phyloP scores from a whole-genome alignment of 2,797 vertebrate species.

The Myotis daubentonii region DNA sequence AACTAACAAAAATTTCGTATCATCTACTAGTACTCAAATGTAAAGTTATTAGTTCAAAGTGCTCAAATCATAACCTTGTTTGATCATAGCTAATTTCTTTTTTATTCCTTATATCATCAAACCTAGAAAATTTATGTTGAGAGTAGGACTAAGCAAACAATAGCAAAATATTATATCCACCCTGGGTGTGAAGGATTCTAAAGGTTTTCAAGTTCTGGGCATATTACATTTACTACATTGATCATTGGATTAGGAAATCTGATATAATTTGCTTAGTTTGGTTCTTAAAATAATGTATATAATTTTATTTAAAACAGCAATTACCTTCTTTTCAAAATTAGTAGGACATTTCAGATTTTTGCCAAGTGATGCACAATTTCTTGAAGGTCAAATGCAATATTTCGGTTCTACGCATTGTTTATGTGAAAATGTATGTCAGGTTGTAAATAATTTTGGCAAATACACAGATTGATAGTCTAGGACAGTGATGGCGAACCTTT shows the following conservation, averaged over 20 bases:
- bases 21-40: slow-evolving; percentile 55
- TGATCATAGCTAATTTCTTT: slow-evolving; percentile 33
- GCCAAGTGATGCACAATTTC: neutral
- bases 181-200: neutral
- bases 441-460: slow-evolving; percentile 20
- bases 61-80: neutral
- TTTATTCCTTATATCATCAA: slow-evolving; percentile 30
- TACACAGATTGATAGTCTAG: neutral
- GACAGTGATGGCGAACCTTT: neutral
- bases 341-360: slow-evolving; percentile 41
- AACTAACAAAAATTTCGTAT: slow-evolving; percentile 43
- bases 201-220: neutral
- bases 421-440: slow-evolving; percentile 22
- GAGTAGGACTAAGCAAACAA: slow-evolving; percentile 27
- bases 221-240: neutral
- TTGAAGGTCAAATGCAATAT: neutral
- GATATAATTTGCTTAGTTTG: slow-evolving; percentile 44
- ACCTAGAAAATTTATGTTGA: slow-evolving; percentile 39
- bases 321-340: slow-evolving; percentile 39
- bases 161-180: neutral
- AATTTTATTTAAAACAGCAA: slow-evolving; percentile 53
- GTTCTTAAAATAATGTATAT: slow-evolving; percentile 25
- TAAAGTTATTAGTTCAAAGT: neutral
- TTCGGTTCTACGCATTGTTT: slow-evolving; percentile 37
- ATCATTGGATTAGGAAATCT: slow-evolving; percentile 37